Base-by-base conservation (phyloP, 2,797 vertebrate genomes). In the Sebastes elongatus region DNA sequence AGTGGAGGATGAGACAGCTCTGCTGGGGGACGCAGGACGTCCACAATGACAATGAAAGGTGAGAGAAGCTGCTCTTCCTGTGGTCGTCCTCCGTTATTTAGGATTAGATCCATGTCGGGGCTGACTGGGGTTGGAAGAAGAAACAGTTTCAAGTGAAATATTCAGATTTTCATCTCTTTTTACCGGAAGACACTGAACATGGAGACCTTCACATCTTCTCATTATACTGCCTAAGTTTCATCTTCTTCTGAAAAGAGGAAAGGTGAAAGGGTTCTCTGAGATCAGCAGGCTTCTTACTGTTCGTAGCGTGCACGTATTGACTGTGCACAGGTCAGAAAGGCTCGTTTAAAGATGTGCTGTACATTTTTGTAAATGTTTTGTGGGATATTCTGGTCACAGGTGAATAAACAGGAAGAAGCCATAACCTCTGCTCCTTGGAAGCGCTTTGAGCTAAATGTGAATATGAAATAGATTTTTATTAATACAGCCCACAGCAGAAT, bases 1-100 rank as follows among this genome's bases (percentile, higher is more conserved):
- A 97, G 93, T 98, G 98, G 97, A 97, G 97, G 89, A 96, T 92
- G 89, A 73, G 96, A 1, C 97, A 96, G 83, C 97, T 97, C 49
- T 95, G 96, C 65, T 97, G 97, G 96, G 96, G 93, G 64, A 95
- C 94, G 4, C 95, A 96, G 80, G 97, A 97, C 77, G 89, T 93
- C 81, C 94, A 95, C 85, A 95, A 92, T 59, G 94, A 97, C 74
- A 96, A 96, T 82, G 97, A 91, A 1, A 71, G 93, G 95, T 63
- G 60, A 63, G 59, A 16, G 13, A 30, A 52, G 49, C 42, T 46
- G 16, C 42, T 18, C 14, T 9, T 7, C 20, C 20, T 20, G 49
- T 20, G 16, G 9, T n/a, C 10, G 20, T 52, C 49, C 49, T 52
- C 18, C 18, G 8, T 52, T n/a, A 8, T 20, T 20, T n/a, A 4